phyloP scores from a whole-genome alignment of 2,113 vertebrate genomes.

The Tachycineta bicolor region DNA sequence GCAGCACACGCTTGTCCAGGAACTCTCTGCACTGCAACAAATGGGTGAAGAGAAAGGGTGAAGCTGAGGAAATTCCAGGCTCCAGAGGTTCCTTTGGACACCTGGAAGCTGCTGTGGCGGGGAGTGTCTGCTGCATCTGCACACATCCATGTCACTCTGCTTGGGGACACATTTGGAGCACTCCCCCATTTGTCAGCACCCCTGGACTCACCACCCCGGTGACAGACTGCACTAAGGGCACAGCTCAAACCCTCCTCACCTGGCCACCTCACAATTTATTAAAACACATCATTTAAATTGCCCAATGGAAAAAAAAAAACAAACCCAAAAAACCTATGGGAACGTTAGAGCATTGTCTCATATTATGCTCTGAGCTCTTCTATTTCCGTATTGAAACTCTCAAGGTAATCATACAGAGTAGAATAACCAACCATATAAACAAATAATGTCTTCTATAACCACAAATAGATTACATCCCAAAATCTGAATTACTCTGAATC shows the following conservation, averaged over 20 bases:
- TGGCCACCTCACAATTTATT: not conserved
- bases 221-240: not conserved
- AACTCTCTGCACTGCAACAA: not conserved
- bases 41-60: not conserved
- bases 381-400: constrained; percentile 60
- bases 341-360: not conserved
- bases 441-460: constrained; percentile 49
- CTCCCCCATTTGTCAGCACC: not conserved
- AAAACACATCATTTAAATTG: not conserved
- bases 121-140: not conserved
- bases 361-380: not conserved
- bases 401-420: constrained; percentile 41
- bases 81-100: not conserved
- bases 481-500: constrained; percentile 52
- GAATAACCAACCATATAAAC: constrained; percentile 22
- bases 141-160: not conserved
- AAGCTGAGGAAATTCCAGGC: not conserved
- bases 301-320: not conserved
- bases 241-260: not conserved
- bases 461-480: constrained; percentile 54
- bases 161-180: not conserved
- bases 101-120: not conserved
- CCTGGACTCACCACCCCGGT: too few species aligned
- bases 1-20: not conserved
- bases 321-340: not conserved